These are phyloP conservation scores for Eristalinus aeneus DNA, from an alignment of 2,888 invertebrate genomes.

Conservation along the genomic window DNA sequence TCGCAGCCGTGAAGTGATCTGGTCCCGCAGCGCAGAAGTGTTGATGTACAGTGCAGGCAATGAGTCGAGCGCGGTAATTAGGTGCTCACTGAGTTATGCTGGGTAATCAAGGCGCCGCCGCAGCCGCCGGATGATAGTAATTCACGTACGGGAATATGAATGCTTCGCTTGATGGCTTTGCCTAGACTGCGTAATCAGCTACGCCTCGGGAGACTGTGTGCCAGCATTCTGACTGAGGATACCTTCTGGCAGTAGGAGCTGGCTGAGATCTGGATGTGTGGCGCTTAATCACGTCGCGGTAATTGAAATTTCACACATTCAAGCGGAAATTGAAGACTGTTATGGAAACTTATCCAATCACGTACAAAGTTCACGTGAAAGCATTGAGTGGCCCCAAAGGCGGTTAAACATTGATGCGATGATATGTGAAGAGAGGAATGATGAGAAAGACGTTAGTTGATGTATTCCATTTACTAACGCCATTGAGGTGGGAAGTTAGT, in stretches of 20 bases:
- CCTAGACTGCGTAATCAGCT: conserved; percentile 7
- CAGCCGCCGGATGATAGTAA: conserved; percentile 44
- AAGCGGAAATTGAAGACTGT: conserved; percentile 50
- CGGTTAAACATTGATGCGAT: background rate
- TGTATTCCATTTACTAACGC: background rate
- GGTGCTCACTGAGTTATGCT: conserved; percentile 62
- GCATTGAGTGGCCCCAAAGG: background rate
- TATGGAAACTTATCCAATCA: background rate
- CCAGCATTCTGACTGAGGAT: conserved; percentile 55
- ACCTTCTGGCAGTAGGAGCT: conserved; percentile 29
- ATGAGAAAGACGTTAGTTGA: background rate
- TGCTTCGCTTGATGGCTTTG: conserved; percentile 42
- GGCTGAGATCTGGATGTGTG: conserved; percentile 62
- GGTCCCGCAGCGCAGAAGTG: conserved; percentile 17
- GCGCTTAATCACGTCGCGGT: conserved; percentile 48
- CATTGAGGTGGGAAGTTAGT: background rate
- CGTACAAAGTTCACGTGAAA: background rate
- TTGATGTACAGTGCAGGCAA: conserved; percentile 52
- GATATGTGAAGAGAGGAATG: background rate
- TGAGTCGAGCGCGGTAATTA: conserved; percentile 57
- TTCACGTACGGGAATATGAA: conserved; percentile 49
- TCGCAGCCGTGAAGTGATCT: conserved; percentile 27
- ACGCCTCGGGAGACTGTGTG: conserved; percentile 28
- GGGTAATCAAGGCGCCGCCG: conserved; percentile 58
- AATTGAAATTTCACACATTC: conserved; percentile 64